These are phyloP conservation scores for Machaerirhynchus nigripectus DNA, from an alignment of 2,113 vertebrate species.

Conservation along the genomic window DNA sequence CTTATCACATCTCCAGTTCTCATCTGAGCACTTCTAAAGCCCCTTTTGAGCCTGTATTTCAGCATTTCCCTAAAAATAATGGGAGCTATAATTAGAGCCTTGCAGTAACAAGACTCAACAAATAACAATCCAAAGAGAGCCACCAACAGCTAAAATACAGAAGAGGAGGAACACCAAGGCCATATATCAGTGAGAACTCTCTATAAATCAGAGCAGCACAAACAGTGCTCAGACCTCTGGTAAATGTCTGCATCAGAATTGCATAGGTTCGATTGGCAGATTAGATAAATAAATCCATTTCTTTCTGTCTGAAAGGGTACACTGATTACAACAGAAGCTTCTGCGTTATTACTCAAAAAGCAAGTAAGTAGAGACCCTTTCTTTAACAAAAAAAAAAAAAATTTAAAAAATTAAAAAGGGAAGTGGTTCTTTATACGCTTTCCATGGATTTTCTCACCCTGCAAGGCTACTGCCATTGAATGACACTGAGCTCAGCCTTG, in stretches of 20 bases:
- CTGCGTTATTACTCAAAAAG: neutral
- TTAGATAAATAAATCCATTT: conserved; percentile 16
- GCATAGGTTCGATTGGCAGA: neutral
- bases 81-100: conserved; percentile 46
- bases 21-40: conserved; percentile 36
- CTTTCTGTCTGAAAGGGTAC: neutral
- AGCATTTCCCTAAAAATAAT: conserved; percentile 41
- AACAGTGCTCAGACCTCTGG: neutral
- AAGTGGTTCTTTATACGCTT: neutral
- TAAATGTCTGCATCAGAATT: neutral
- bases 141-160: conserved; percentile 2
- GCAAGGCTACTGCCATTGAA: neutral
- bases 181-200: neutral
- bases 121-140: conserved; percentile 44
- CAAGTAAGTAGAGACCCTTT: neutral
- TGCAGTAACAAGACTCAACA: conserved; percentile 29
- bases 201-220: conserved; percentile 7
- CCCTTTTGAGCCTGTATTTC: conserved; percentile 26
- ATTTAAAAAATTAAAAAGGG: no score
- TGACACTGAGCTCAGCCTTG: neutral
- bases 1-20: conserved; percentile 52
- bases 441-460: neutral
- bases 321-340: neutral
- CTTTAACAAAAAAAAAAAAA: neutral
- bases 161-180: neutral